A percentile compares a stretch with the other conserved stretches of the same genome.
Evolutionary conservation across 2,888 invertebrate genomes (phyloP).

Genomic region (Odontomyia ornata): DNA sequence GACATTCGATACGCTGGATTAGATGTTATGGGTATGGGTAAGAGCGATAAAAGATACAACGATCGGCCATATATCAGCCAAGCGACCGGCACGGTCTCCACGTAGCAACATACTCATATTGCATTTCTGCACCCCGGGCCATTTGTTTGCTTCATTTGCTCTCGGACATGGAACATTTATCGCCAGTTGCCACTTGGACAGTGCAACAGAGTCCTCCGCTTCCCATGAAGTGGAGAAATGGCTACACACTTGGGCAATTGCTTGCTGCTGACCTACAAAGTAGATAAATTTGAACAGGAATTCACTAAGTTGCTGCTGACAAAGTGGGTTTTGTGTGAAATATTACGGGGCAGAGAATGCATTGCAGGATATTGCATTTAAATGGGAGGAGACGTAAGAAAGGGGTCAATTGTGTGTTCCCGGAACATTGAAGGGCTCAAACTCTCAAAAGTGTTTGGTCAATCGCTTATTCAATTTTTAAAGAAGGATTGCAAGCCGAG

Average conservation of each 20-base stretch:
- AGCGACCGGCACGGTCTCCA: conserved; percentile 46
- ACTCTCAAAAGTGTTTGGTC: no score
- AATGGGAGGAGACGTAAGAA: no score
- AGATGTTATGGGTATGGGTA: conserved; percentile 49
- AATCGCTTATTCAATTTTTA: no score
- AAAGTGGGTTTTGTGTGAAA: not conserved
- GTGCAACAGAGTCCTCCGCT: not conserved
- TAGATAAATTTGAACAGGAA: not conserved
- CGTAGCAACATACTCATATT: conserved; percentile 40
- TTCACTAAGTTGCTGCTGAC: not conserved
- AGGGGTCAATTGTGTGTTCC: no score
- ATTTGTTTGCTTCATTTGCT: conserved; percentile 35
- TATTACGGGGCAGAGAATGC: not conserved
- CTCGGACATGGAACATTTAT: conserved; percentile 11
- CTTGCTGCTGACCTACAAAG: conserved; percentile 19
- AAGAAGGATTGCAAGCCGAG: no score
- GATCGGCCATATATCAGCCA: conserved; percentile 50
- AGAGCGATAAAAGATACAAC: conserved; percentile 50
- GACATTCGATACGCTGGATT: conserved; percentile 49
- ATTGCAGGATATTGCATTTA: no score
- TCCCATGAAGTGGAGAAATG: not conserved
- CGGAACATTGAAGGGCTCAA: no score
- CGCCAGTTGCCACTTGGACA: conserved; percentile 13
- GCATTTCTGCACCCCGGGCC: conserved; percentile 36
- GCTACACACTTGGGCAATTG: not conserved